Evolutionary conservation across 2,113 vertebrate genomes (phyloP), one percentile per base, ranked within the genome.

Genomic region (Columbina picui): DNA sequence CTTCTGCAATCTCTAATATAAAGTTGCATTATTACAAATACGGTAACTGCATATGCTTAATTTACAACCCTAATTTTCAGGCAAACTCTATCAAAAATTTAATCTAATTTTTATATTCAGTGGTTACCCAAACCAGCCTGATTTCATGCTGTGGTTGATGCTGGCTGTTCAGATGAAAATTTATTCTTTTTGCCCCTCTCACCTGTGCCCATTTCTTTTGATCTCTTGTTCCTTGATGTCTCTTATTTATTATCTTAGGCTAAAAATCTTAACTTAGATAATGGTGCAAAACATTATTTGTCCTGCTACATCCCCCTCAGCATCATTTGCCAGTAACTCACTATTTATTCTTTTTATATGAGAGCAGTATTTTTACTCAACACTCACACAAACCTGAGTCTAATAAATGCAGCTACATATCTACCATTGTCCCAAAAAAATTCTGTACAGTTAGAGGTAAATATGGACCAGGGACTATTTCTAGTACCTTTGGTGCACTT

Each of bases 341-440:
- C 8, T 49, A 34, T 52, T n/a, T 49, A 39, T 52, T 30, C 36
- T 47, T 85, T 53, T 17, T 29, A 49, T 64, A 53, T 27, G 39
- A 45, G 15, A 67, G 20, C 39, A 38, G 5, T 12, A 20, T 27
- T 61, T 45, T 36, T 7, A 41, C 14, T 36, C 21, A n/a, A 25
- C 15, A 38, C 10, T 61, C 34, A 41, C 0, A 0, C 10, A 71
- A 10, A 15, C 49, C 17, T 0, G 0, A 47, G 21, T 57, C 13
- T 29, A 70, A 70, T 39, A 73, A 59, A 71, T 41, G 39, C 14
- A 43, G 15, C 34, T 65, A 47, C 53, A 36, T 29, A 18, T 63
- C 32, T 61, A 52, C 2, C 7, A 32, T 8, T 74, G 25, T 50
- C 47, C 14, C 14, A 0, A 2, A 13, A 39, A 79, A 18, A 1